Conservation (phyloP, 2,113 vertebrate genomes). For the Patagioenas fasciata region DNA sequence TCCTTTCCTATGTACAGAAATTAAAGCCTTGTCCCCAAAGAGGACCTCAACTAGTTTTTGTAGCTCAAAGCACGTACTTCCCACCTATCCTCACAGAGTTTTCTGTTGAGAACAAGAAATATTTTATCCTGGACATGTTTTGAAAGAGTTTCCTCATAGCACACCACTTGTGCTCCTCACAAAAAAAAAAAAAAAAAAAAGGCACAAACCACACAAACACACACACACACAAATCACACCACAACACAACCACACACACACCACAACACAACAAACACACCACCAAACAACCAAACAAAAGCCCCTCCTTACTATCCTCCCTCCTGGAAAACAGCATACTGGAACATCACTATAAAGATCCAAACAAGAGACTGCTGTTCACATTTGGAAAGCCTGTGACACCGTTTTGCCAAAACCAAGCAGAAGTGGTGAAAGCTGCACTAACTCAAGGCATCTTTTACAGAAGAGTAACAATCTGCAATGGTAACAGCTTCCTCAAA, state of each 20-base stretch:
- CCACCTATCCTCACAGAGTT: background rate
- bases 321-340: background rate
- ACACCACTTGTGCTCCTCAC: background rate
- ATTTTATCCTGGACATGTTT: background rate
- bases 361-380: background rate
- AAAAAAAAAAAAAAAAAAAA: no score
- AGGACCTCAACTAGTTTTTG: background rate
- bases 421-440: background rate
- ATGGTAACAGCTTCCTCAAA: background rate
- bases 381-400: background rate
- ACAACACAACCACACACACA: background rate
- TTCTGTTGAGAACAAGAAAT: background rate
- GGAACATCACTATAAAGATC: background rate
- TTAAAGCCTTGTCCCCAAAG: background rate
- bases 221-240: no score
- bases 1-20: background rate
- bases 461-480: background rate
- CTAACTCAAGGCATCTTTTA: background rate
- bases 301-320: no score
- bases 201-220: no score
- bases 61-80: background rate
- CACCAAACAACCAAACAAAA: no score
- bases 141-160: background rate
- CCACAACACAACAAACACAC: no score
- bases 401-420: background rate